Base-by-base conservation (phyloP, 2,113 vertebrate genomes). In the Osmerus mordax region DNA sequence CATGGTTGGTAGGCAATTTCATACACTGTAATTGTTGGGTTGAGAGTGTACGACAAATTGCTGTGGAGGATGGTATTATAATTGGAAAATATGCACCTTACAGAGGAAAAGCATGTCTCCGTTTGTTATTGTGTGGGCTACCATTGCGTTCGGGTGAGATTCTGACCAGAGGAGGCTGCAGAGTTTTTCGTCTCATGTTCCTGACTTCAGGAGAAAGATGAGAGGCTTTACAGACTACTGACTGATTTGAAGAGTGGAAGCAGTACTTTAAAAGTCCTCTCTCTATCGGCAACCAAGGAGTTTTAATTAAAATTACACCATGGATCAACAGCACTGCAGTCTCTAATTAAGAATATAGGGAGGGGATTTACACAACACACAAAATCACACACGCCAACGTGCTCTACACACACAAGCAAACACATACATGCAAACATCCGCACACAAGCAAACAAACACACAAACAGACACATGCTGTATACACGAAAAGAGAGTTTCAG, bases 261-360 rank as follows among this genome's bases (percentile, higher is more conserved):
- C 8, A 2, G 25, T 14, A 19, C 29, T 52, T 52, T 54, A 75
- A 69, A 68, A 58, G 16, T 82, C 76, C 76, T n/a, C 56, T 73
- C 64, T 67, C 72, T 29, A 74, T 72, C 56, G 74, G 79, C 52
- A 77, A 62, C 80, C 86, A 78, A 76, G 74, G 58, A 58, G 67
- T 87, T 90, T 90, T 90, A 90, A 90, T 91, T 90, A 87, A 89
- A 89, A 85, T 86, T 81, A 79, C 52, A 75, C 60, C 81, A 78
- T 67, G 79, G 86, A 87, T 89, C 86, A 89, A 83, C 80, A 78
- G 72, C 77, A 68, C 56, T 82, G 80, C 76, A 67, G 77, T 71
- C n/a, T 69, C 63, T 87, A 84, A 88, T 89, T 79, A 86, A 87
- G 67, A 78, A 77, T 75, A 77, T 6, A 7, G 71, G 71, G 69